These are phyloP conservation scores for Ceratitis capitata DNA, from an alignment of 1,140 invertebrate species.

Conservation along the genomic window DNA sequence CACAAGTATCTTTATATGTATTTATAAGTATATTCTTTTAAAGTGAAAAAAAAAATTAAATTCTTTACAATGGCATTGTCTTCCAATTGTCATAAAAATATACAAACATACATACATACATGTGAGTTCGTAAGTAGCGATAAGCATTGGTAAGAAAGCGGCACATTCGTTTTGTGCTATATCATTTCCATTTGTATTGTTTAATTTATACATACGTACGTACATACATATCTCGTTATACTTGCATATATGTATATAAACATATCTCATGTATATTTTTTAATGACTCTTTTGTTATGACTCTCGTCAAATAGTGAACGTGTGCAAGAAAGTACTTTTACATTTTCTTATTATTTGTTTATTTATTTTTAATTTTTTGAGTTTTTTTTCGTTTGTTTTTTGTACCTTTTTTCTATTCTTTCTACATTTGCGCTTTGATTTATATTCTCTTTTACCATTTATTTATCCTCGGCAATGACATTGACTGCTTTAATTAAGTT, in stretches of 20 bases:
- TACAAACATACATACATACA: background rate
- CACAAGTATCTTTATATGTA: background rate
- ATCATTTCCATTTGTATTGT: background rate
- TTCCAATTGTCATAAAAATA: background rate
- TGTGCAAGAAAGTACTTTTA: background rate
- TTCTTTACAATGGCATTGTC: background rate
- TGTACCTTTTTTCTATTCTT: background rate
- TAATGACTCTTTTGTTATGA: constrained; percentile 7
- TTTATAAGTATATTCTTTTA: no score
- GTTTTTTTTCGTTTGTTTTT: background rate
- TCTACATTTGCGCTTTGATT: no score
- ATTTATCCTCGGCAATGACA: constrained; percentile 14
- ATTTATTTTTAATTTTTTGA: background rate
- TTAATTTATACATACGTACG: no score
- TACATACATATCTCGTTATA: background rate
- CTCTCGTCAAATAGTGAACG: background rate
- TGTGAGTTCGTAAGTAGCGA: background rate
- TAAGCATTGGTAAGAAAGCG: background rate
- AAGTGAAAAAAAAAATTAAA: no score
- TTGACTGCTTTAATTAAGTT: constrained; percentile 36
- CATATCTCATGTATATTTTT: background rate
- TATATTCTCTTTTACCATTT: background rate
- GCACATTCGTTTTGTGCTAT: background rate
- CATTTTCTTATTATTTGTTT: constrained; percentile 9
- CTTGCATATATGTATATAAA: background rate